phyloP scores from a whole-genome alignment of 92 coral and sea anemone species.

The Epizoanthus illoricatus region DNA sequence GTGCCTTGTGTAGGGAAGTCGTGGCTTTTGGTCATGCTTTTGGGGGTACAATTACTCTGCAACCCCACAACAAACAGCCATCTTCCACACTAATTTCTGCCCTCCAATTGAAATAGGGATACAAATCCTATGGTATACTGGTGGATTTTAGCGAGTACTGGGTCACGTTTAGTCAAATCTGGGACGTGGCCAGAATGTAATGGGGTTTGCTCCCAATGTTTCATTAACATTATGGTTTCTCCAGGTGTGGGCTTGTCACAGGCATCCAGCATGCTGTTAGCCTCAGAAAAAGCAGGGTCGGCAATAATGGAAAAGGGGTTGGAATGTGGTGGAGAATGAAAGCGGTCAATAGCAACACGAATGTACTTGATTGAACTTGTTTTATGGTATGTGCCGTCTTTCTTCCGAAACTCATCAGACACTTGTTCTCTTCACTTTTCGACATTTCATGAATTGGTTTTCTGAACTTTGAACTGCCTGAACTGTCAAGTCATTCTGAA shows the following conservation, averaged over 20 bases:
- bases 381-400: no score
- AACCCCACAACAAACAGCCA: conserved; percentile 59
- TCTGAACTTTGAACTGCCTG: no score
- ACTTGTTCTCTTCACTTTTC: no score
- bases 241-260: conserved; percentile 38
- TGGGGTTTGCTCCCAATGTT: conserved; percentile 53
- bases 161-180: conserved; percentile 63
- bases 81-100: conserved; percentile 63
- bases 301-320: no score
- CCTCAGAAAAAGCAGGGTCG: no score
- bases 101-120: conserved; percentile 35
- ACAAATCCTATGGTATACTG: conserved; percentile 47
- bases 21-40: conserved; percentile 22
- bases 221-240: conserved; percentile 53
- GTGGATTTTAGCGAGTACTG: conserved; percentile 49
- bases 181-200: conserved; percentile 47
- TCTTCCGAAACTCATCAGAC: no score
- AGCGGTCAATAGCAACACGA: no score
- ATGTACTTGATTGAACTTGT: no score
- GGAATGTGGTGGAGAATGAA: no score
- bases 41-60: not conserved
- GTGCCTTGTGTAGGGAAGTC: conserved; percentile 51
- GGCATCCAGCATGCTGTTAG: no score
- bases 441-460: no score
- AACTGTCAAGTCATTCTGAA: no score